A percentile compares a stretch with the other conserved stretches of the same genome.
Conservation (phyloP, 2,797 vertebrate genomes). For the Sebastes ruberrimus region DNA sequence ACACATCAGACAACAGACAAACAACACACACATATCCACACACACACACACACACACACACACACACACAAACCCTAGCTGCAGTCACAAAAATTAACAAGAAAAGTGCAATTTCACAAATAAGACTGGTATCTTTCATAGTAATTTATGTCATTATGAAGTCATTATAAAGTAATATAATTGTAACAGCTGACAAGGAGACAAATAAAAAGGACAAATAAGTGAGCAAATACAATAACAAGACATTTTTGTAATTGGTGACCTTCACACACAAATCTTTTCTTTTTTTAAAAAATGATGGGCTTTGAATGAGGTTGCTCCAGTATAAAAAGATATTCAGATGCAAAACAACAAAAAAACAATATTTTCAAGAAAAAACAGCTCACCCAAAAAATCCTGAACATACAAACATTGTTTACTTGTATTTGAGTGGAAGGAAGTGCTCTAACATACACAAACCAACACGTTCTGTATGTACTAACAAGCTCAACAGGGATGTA, state of each 20-base stretch:
- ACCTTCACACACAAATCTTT: not conserved
- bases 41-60: not conserved
- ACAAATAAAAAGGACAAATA: not conserved
- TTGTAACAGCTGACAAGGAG: not conserved
- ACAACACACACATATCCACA: not conserved
- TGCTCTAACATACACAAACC: not conserved
- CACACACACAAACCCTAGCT: not conserved
- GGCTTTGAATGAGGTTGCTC: not conserved
- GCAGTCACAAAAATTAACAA: not conserved
- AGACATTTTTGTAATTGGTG: not conserved
- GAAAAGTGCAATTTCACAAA: not conserved
- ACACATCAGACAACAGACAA: slow-evolving; percentile 17
- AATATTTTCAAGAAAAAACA: not conserved
- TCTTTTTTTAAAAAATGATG: too few species aligned
- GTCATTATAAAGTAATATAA: not conserved
- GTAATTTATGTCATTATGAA: too few species aligned
- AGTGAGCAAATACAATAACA: not conserved
- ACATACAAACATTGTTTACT: not conserved
- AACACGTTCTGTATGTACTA: not conserved
- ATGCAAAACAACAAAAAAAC: not conserved
- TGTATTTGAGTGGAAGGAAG: not conserved
- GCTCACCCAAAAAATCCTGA: not conserved
- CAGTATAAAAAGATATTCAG: not conserved
- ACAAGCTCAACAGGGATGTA: not conserved
- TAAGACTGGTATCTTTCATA: not conserved